These are phyloP conservation scores for Heliconius cydno DNA, from an alignment of 2,888 invertebrate genomes.

Conservation along the genomic window DNA sequence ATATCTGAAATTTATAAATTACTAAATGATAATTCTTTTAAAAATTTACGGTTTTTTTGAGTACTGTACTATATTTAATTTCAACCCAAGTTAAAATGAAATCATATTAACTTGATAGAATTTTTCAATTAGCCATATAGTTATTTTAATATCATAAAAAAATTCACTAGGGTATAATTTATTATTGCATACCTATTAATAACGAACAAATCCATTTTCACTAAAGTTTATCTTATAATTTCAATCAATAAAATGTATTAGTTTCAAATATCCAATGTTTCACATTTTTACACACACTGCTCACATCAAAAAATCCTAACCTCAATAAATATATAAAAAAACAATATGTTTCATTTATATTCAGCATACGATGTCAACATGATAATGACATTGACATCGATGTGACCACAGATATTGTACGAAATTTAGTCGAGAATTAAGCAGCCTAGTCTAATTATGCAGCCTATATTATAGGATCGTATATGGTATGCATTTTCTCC, in stretches of 20 bases:
- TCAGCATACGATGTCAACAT: neutral
- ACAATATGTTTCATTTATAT: neutral
- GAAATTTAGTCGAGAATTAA: neutral
- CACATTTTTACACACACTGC: neutral
- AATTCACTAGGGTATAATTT: neutral
- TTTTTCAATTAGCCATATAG: neutral
- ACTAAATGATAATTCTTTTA: neutral
- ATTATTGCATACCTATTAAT: constrained; percentile 84
- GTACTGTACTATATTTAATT: neutral
- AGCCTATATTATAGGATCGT: neutral
- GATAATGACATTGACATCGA: neutral
- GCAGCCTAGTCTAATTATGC: neutral
- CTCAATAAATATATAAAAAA: neutral
- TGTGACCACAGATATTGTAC: neutral
- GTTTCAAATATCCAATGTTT: neutral
- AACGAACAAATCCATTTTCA: constrained; percentile 87
- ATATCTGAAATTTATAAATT: constrained; percentile 63
- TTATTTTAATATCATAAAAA: neutral
- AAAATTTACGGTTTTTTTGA: neutral
- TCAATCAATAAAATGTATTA: neutral
- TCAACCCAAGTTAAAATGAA: neutral
- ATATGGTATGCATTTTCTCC: neutral
- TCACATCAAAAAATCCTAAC: neutral
- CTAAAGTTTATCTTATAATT: constrained; percentile 18
- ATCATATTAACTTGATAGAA: neutral